A percentile compares a stretch with the other conserved stretches of the same genome.
phyloP scores from a whole-genome alignment of 1,140 invertebrate genomes.

The Conus ventricosus region DNA sequence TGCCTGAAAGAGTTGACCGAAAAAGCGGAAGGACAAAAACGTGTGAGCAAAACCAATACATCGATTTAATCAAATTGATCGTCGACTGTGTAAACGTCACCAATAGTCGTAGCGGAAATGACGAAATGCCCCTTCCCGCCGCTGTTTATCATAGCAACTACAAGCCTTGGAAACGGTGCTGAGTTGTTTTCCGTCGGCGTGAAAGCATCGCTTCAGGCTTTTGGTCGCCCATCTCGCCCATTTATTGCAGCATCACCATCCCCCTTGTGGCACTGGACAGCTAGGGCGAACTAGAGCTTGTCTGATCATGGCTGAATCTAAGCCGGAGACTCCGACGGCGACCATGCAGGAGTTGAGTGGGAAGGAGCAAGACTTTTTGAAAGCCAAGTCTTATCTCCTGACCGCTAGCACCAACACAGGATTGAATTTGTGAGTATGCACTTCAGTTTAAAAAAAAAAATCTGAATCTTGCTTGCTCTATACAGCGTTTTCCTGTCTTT shows the following conservation, averaged over 20 bases:
- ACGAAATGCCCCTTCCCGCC: conserved; percentile 44
- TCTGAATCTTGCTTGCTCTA: too few species aligned
- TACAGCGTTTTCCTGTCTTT: too few species aligned
- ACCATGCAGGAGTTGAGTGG: conserved; percentile 44
- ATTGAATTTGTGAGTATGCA: conserved; percentile 71
- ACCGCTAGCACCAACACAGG: conserved; percentile 71
- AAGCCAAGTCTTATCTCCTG: conserved; percentile 73
- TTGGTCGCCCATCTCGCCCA: background rate
- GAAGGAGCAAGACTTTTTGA: conserved; percentile 70
- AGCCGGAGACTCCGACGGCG: background rate
- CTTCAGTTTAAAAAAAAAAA: too few species aligned
- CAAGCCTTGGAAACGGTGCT: conserved; percentile 45
- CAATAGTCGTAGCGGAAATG: conserved; percentile 60
- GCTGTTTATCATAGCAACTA: conserved; percentile 69
- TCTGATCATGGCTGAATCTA: background rate
- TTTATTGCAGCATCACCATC: background rate
- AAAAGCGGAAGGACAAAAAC: too few species aligned
- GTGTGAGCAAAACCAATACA: too few species aligned
- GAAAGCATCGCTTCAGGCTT: background rate
- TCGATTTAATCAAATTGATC: background rate
- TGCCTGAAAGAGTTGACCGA: too few species aligned
- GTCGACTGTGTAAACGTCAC: too few species aligned
- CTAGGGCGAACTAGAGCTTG: background rate
- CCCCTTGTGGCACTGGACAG: background rate
- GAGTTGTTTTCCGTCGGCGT: background rate